Base-by-base conservation (phyloP, 2,113 vertebrate genomes). In the Suricata suricatta region DNA sequence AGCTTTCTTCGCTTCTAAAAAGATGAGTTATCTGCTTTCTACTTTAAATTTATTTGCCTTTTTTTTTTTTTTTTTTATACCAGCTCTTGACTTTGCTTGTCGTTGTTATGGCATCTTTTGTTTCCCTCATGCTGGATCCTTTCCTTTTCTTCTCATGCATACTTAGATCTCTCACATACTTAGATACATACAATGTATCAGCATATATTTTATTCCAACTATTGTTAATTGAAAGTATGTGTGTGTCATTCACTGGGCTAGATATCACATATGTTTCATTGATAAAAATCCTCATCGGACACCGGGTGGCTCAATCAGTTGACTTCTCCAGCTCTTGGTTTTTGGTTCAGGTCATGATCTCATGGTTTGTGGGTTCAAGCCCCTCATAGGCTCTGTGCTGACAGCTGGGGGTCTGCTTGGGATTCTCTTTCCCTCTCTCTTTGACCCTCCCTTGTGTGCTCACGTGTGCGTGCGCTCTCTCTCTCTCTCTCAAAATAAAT, bases 61-160 rank as follows among this genome's bases (percentile, higher is more conserved):
- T 64, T 19, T 82, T 12, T 21, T 90, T 71, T 54, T 25, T 54
- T 54, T 57, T 54, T 54, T 54, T 54, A 57, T 7, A n/a, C 19
- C 27, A 16, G 21, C 66, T 95, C 19, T 29, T 95, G 38, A 88
- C 7, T 5, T 68, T 79, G 69, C 41, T 80, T 17, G 5, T 66
- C 89, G 31, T 10, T 52, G 31, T 10, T 52, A 38, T 0, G 82
- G 47, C 17, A 47, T 74, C 12, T 72, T 96, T 74, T 93, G 5
- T 90, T 68, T 83, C 41, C 41, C 54, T 93, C 9, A 21, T 63
- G 69, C 63, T 88, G 19, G 35, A 76, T 83, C 63, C 19, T 88
- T 97, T 90, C 47, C 35, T 95, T 90, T 79, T 33, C 33, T 93
- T 94, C 57, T 88, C 38, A 72, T 60, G 33, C 21, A 21, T 84